Percentiles rank a stretch among this genome's conserved stretches.
Conservation (phyloP, 1,140 invertebrate genomes). For the Megathymus violae region DNA sequence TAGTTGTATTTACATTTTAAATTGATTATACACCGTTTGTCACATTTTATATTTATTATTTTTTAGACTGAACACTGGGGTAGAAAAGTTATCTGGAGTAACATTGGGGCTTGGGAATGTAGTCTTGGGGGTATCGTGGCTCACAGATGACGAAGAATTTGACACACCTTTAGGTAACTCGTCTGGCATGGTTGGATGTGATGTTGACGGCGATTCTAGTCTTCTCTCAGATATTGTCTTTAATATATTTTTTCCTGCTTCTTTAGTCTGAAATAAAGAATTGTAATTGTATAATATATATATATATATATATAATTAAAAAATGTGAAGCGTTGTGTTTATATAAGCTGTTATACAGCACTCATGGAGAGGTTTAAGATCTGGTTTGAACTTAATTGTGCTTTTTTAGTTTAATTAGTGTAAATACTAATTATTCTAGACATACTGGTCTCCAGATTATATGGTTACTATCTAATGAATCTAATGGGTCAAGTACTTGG, state of each 20-base stretch:
- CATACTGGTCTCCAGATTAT: no score
- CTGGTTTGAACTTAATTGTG: no score
- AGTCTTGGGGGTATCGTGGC: conserved; percentile 63
- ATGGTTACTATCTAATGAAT: no score
- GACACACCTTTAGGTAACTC: conserved; percentile 70
- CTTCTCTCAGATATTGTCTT: conserved; percentile 88
- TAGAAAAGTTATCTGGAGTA: conserved; percentile 69
- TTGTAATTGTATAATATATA: no score
- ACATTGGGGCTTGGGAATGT: conserved; percentile 61
- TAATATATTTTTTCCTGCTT: conserved; percentile 94
- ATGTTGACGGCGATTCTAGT: conserved; percentile 51
- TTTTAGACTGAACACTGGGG: conserved; percentile 63
- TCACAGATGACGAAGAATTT: conserved; percentile 59
- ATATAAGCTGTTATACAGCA: no score
- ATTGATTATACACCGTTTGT: conserved; percentile 37
- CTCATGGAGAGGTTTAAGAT: no score
- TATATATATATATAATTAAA: no score
- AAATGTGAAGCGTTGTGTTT: no score
- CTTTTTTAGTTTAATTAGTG: no score
- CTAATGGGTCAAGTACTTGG: no score
- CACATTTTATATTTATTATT: conserved; percentile 74
- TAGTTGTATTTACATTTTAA: conserved; percentile 49
- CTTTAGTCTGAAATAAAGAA: conserved; percentile 88
- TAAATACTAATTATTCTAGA: no score
- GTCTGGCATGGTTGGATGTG: conserved; percentile 54